Evolutionary conservation across 1,140 invertebrate species (phyloP).

Genomic region (Calycopis cecrops): DNA sequence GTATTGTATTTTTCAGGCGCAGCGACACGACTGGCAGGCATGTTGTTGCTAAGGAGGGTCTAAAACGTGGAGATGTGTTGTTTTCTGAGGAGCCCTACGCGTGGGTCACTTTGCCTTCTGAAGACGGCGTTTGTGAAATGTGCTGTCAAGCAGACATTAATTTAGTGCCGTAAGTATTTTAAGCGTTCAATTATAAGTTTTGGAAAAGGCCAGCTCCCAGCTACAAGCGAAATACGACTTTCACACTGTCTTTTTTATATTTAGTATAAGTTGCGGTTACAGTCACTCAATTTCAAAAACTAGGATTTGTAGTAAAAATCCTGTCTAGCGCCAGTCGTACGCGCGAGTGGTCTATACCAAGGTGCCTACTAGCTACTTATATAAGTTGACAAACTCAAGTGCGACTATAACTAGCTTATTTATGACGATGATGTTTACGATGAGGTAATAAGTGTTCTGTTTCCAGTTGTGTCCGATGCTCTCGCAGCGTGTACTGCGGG

Average conservation of each 20-base stretch:
- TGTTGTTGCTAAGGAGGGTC: conserved; percentile 36
- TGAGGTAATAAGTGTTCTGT: not conserved
- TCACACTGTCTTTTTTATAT: no score
- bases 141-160: conserved; percentile 50
- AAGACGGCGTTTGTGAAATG: conserved; percentile 39
- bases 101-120: conserved; percentile 48
- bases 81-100: conserved; percentile 62
- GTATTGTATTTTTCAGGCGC: conserved; percentile 28
- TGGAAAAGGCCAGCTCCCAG: no score
- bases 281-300: no score
- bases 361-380: no score
- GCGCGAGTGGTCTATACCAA: no score
- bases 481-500: conserved; percentile 80
- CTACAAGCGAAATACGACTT: no score
- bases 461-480: conserved; percentile 79
- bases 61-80: conserved; percentile 47
- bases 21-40: conserved; percentile 43
- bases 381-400: no score
- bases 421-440: no score
- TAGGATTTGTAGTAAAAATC: not conserved
- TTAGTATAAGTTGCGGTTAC: no score
- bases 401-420: no score
- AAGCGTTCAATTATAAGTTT: not conserved
- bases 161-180: conserved; percentile 46
- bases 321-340: no score